These are phyloP conservation scores for Apoda limacodes DNA, from an alignment of 2,888 invertebrate genomes.

Conservation along the genomic window DNA sequence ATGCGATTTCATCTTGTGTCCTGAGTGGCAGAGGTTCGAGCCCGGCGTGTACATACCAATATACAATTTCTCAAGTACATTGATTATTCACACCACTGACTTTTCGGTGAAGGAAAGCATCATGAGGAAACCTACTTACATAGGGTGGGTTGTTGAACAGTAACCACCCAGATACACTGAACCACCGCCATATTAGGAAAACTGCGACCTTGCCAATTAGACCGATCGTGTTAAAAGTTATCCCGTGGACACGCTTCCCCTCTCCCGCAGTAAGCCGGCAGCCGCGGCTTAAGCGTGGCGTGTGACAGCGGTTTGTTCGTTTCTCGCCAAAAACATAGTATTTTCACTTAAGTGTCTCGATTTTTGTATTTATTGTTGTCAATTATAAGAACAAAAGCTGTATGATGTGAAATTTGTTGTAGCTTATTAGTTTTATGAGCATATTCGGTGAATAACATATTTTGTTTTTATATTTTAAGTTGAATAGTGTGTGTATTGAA, in stretches of 20 bases:
- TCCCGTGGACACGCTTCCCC: slow-evolving; percentile 4
- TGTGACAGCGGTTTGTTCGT: slow-evolving; percentile 10
- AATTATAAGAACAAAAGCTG: slow-evolving; percentile 9
- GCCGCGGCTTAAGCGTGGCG: slow-evolving; percentile 7
- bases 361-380: slow-evolving; percentile 11
- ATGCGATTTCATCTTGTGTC: no score
- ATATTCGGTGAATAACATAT: slow-evolving; percentile 5
- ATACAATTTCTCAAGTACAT: no score
- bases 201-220: no score
- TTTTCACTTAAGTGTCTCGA: slow-evolving; percentile 7
- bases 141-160: no score
- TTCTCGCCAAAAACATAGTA: slow-evolving; percentile 9
- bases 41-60: no score
- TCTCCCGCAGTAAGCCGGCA: no score
- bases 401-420: slow-evolving; percentile 9
- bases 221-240: slow-evolving; percentile 6
- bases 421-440: slow-evolving; percentile 5
- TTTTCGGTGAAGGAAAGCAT: no score
- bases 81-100: no score
- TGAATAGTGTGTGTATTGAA: slow-evolving; percentile 10
- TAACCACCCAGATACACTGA: no score
- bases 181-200: slow-evolving; percentile 8
- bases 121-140: no score
- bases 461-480: slow-evolving; percentile 8
- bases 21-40: no score